Base-by-base conservation (phyloP, 1,140 invertebrate genomes). In the Melitaea cinxia region DNA sequence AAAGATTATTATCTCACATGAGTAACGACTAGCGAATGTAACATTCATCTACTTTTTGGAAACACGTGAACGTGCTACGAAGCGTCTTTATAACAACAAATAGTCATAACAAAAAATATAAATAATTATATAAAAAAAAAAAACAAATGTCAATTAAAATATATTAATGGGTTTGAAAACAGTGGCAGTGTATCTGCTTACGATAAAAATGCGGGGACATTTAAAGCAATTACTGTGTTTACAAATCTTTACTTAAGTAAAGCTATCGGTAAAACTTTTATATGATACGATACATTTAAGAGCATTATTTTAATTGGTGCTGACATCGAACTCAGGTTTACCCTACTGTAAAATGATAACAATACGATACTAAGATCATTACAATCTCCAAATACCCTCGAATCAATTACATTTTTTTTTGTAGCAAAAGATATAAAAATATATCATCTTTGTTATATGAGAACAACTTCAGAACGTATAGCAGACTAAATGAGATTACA, bases 21-120 rank as follows among this genome's bases (percentile, higher is more conserved):
- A 62, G 73, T 73, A 81, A 76, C 73, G 84, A 89, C 87, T 89
- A 88, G 85, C 82, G 78, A 85, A 72, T 70, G 74, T 73, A 74
- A 72, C 63, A 75, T 71, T 72, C 47, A 64, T 62, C 54, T 64
- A 64, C 47, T 28, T 75, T 67, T 73, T 69, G 77, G 59, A 78
- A 72, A 61, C 70, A 67, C 73, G 61, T 42, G 15, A 65, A 78
- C 50, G 71, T 68, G 69, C 64, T 82, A 85, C 75, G 71, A 82
- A 87, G 80, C 80, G 30, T 56, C 75, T 71, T 57, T 52, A 74
- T n/a, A 85, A 80, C 73, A 81, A 83, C 75, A 77, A 42, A 85
- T 72, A 77, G 73, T 66, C 47, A 77, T 77, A 79, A 83, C 78
- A 80, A 84, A 70, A 78, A 82, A 82, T 70, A 81, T 82, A 75